Base-by-base conservation (phyloP, 1,140 invertebrate genomes). In the Lycorma delicatula region DNA sequence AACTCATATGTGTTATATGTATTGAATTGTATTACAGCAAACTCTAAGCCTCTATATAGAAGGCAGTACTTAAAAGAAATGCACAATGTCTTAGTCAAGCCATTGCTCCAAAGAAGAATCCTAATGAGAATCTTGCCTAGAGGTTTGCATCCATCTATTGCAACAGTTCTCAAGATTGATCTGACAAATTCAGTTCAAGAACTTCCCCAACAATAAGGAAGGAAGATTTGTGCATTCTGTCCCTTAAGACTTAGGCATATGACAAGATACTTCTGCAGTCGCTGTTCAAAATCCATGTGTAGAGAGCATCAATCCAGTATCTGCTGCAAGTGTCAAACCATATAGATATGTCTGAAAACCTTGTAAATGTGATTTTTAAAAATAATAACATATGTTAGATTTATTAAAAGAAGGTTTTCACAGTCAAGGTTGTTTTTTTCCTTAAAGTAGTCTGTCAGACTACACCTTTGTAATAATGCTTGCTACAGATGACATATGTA, bases 1-100 rank as follows among this genome's bases (percentile, higher is more conserved):
- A 66, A 66, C 36, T 16, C 2, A 3, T 41, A 41, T 41, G 36
- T 41, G n/a, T 41, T 41, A 20, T 41, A 41, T 41, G 36, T 41
- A 16, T 20, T 16, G 36, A 41, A 41, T 41, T 41, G 36, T 41
- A 20, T 41, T 13, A 41, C n/a, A 41, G 36, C 36, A 13, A 41
- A 41, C n/a, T 16, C 36, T 13, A 41, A 41, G 31, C 31, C 31
- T 4, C 11, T 41, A 16, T 16, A 41, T 41, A 41, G 36, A 20
- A 41, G 36, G 20, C n/a, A 41, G n/a, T 41, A 16, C 3, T 20
- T 41, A 4, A 41, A 4, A 41, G 36, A 16, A 16, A 41, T 41
- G n/a, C 36, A 41, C 36, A 41, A 41, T 41, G 36, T 16, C n/a
- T 20, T 41, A 20, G 20, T 41, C n/a, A 41, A 41, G 36, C n/a